Evolutionary conservation across 1,140 invertebrate species (phyloP).

Genomic region (Drosophila melanica): DNA sequence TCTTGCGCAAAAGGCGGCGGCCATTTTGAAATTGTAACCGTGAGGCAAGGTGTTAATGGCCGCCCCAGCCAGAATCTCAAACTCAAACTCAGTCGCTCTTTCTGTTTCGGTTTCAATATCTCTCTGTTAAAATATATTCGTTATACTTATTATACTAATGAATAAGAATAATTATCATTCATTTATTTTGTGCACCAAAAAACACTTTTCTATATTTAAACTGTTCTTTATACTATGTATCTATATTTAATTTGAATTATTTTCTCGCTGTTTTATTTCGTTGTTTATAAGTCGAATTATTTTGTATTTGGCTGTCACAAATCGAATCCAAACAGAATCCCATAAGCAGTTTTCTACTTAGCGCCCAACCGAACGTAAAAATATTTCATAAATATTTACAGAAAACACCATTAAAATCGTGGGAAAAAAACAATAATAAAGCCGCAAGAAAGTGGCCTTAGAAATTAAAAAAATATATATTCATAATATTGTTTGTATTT

Average conservation of each 20-base stretch:
- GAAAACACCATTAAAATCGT: slow-evolving; percentile 55
- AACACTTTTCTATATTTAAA: too few species aligned
- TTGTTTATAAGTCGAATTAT: slow-evolving; percentile 48
- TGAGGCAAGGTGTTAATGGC: slow-evolving; percentile 66
- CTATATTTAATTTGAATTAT: not conserved
- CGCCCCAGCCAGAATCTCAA: not conserved
- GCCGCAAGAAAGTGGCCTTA: slow-evolving; percentile 35
- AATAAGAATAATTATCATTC: too few species aligned
- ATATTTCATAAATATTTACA: slow-evolving; percentile 69
- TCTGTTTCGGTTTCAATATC: too few species aligned
- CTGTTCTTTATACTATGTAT: too few species aligned
- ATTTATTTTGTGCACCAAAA: too few species aligned
- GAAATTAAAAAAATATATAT: slow-evolving; percentile 20
- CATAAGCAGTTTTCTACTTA: slow-evolving; percentile 18
- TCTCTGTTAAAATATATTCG: too few species aligned
- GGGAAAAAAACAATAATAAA: slow-evolving; percentile 63
- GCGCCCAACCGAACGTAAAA: slow-evolving; percentile 12
- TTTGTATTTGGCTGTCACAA: slow-evolving; percentile 23
- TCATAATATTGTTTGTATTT: slow-evolving; percentile 20
- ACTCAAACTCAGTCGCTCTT: not conserved
- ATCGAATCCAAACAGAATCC: slow-evolving; percentile 41
- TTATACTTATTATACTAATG: too few species aligned
- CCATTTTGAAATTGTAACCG: slow-evolving; percentile 61
- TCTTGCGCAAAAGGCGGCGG: slow-evolving; percentile 68
- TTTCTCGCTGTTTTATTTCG: not conserved